Conservation (phyloP, 2,888 invertebrate species). For the Megastigmus dorsalis region DNA sequence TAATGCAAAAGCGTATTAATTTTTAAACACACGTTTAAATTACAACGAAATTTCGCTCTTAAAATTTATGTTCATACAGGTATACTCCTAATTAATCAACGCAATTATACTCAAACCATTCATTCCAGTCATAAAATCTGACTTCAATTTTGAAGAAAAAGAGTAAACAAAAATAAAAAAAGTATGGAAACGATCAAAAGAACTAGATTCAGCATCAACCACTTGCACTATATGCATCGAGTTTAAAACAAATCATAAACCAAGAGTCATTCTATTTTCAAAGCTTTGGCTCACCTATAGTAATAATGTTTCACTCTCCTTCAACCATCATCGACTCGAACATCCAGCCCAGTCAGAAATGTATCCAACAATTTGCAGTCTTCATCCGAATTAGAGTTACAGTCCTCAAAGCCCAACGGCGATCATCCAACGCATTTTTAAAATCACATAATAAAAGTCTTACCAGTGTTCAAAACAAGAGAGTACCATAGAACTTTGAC, state of each 20-base stretch:
- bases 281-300: slow-evolving; percentile 60
- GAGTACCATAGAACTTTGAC: too few species aligned
- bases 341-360: slow-evolving; percentile 58
- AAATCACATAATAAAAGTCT: slow-evolving; percentile 16
- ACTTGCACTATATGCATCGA: too few species aligned
- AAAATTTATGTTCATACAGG: not conserved
- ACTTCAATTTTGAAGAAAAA: not conserved
- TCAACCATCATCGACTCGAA: slow-evolving; percentile 56
- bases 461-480: not conserved
- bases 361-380: slow-evolving; percentile 59
- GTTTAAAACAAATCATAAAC: not conserved
- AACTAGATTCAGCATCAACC: too few species aligned
- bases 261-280: slow-evolving; percentile 54
- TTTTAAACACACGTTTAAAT: too few species aligned
- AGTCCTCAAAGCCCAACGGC: slow-evolving; percentile 56
- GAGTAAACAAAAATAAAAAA: slow-evolving; percentile 5
- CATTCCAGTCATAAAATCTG: slow-evolving; percentile 43
- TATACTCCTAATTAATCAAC: slow-evolving; percentile 9
- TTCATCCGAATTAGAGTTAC: slow-evolving; percentile 57
- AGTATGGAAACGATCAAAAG: not conserved
- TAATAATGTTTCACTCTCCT: slow-evolving; percentile 55
- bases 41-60: too few species aligned
- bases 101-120: slow-evolving; percentile 30
- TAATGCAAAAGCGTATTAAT: too few species aligned
- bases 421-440: slow-evolving; percentile 33